Evolutionary conservation across 2,113 vertebrate genomes (phyloP).

Genomic region (Hiodon tergisus): DNA sequence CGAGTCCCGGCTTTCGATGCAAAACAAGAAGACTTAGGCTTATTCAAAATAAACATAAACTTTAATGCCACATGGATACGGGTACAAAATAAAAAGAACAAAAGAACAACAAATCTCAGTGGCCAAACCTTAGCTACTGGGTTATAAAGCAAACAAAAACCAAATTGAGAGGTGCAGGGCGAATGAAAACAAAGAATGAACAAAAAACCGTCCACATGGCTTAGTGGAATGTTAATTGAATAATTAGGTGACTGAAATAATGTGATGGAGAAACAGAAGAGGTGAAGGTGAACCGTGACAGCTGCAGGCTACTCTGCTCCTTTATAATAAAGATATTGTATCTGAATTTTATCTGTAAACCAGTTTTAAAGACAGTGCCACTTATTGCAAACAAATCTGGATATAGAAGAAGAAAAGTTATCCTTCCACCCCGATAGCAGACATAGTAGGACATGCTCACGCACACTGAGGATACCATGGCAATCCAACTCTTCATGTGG

Average conservation of each 20-base stretch:
- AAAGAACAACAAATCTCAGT: too few species aligned
- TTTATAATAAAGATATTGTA: constrained; percentile 15
- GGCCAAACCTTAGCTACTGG: too few species aligned
- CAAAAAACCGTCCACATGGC: too few species aligned
- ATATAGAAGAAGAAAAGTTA: constrained; percentile 19
- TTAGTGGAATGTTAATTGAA: background rate
- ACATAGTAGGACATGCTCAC: constrained; percentile 1
- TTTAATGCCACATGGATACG: too few species aligned
- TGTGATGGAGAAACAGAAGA: too few species aligned
- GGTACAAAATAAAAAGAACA: too few species aligned
- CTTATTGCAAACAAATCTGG: constrained; percentile 14
- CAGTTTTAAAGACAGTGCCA: background rate
- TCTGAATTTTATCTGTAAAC: constrained; percentile 4
- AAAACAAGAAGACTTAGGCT: too few species aligned
- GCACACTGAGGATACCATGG: background rate
- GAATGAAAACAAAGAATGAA: too few species aligned
- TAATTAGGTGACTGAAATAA: background rate
- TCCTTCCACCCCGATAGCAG: constrained; percentile 12
- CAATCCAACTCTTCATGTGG: constrained; percentile 6
- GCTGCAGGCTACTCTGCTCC: constrained; percentile 11
- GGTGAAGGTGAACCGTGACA: constrained; percentile 8
- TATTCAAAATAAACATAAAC: too few species aligned
- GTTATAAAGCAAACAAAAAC: too few species aligned
- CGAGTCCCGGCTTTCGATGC: too few species aligned
- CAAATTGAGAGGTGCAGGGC: too few species aligned